phyloP scores from a whole-genome alignment of 2,113 vertebrate genomes.

The Hiodon alosoides region DNA sequence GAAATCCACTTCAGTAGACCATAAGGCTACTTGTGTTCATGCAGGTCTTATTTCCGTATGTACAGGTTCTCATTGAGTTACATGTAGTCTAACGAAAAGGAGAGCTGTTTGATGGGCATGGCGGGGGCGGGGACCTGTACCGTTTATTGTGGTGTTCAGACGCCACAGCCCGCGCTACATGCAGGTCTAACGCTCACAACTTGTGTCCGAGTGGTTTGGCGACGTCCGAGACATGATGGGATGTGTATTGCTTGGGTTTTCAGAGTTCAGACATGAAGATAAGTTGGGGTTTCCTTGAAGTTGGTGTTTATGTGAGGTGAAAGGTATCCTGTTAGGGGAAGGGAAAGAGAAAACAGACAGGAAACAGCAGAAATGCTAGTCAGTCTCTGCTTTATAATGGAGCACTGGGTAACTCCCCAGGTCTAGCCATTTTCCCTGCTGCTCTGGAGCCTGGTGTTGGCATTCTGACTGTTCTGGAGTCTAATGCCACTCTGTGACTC shows the following conservation, averaged over 20 bases:
- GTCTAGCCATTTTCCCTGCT: too few species aligned
- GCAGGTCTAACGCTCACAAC: conserved; percentile 99
- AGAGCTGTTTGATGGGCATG: conserved; percentile 33
- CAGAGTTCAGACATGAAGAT: conserved; percentile 84
- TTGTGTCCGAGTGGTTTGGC: conserved; percentile 72
- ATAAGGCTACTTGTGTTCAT: too few species aligned
- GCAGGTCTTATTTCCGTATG: conserved; percentile 28
- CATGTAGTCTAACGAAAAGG: conserved; percentile 39
- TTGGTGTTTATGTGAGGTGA: conserved; percentile 88
- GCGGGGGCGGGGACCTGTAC: conserved; percentile 61
- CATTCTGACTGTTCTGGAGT: too few species aligned
- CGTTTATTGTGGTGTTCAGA: conserved; percentile 69
- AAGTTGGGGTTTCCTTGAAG: conserved; percentile 93
- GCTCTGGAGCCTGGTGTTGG: too few species aligned
- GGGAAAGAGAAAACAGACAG: conserved; percentile 9
- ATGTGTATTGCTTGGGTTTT: conserved; percentile 50
- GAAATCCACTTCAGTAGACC: conserved; percentile 35
- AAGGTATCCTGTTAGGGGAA: conserved; percentile 74
- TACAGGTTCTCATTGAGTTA: conserved; percentile 34
- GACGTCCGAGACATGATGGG: conserved; percentile 70
- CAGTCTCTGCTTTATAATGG: too few species aligned
- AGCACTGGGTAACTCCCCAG: too few species aligned
- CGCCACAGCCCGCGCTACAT: conserved; percentile 73
- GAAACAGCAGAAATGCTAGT: too few species aligned
- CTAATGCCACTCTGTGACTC: too few species aligned